Evolutionary conservation across 2,113 vertebrate genomes (phyloP).

Genomic region (Anhinga rufa): DNA sequence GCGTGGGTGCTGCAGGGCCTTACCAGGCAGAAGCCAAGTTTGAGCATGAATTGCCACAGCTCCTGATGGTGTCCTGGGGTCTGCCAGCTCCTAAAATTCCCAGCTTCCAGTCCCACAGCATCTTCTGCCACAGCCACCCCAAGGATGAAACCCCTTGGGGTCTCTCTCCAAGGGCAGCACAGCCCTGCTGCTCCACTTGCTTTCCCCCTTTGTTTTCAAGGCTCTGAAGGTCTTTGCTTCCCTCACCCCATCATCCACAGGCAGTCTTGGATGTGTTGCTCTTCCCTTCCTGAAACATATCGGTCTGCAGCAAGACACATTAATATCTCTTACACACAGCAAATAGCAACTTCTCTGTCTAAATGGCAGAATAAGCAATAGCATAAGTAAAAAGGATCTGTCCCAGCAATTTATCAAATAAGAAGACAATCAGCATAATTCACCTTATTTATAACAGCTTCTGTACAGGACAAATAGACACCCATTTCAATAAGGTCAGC

Average conservation of each 20-base stretch:
- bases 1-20: rapidly evolving
- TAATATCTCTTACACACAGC: neutral
- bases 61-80: neutral
- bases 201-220: neutral
- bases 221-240: neutral
- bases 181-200: neutral
- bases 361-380: neutral
- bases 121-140: neutral
- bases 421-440: constrained; percentile 3
- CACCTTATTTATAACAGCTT: neutral
- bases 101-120: neutral
- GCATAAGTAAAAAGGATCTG: neutral
- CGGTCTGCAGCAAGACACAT: neutral
- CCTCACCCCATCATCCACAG: neutral
- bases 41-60: neutral
- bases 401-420: neutral
- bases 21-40: neutral
- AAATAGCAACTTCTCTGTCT: neutral
- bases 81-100: neutral
- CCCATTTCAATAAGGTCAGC: neutral
- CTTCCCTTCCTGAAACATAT: neutral
- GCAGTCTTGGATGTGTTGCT: neutral
- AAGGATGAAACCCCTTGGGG: neutral
- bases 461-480: neutral
- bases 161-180: neutral